Base-by-base conservation (phyloP, 2,888 invertebrate genomes). In the Eupithecia exiguata region DNA sequence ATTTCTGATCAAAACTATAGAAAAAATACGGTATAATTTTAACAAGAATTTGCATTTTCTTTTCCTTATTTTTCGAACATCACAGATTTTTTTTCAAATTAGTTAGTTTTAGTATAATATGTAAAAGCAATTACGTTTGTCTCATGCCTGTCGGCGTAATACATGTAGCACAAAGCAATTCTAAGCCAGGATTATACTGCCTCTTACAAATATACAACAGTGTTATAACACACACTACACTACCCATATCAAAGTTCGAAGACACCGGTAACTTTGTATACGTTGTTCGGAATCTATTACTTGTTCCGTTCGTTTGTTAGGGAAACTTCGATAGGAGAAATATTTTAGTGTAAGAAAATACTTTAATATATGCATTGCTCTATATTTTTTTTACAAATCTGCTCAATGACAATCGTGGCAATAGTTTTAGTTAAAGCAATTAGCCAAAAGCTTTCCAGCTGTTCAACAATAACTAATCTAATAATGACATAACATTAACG, bases 201-300 rank as follows among this genome's bases (percentile, higher is more conserved):
- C 63, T 43, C 30, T 49, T 65, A 49, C 68, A 65, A 38, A 66
- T n/a, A n/a, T 49, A 53, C 49, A 53, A n/a, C 10, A 53, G 49
- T 69, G 69, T 40, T 30, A 25, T 68, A 53, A 1, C 16, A 61
- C 71, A 62, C 14, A 25, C 21, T 25, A 25, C 46, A 66, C 35
- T 46, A 69, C 74, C 61, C 78, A 75, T 38, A 61, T 71, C 74
- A 69, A 69, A 78, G 84, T 79, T 80, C 82, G 75, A 74, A 70
- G 84, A 84, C 81, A 80, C 75, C 68, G 58, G 78, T 79, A 78
- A 79, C 58, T 58, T 12, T 12, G 10, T 53, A 53, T 25, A 53
- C 5, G 53, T 80, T 69, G 68, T 66, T 81, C 74, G 70, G 72
- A 76, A 72, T 75, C 58, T 53, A 68, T 65, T 75, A 68, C 61